These are phyloP conservation scores for Dolichopus griseipennis DNA, from an alignment of 2,888 invertebrate genomes.

Conservation along the genomic window DNA sequence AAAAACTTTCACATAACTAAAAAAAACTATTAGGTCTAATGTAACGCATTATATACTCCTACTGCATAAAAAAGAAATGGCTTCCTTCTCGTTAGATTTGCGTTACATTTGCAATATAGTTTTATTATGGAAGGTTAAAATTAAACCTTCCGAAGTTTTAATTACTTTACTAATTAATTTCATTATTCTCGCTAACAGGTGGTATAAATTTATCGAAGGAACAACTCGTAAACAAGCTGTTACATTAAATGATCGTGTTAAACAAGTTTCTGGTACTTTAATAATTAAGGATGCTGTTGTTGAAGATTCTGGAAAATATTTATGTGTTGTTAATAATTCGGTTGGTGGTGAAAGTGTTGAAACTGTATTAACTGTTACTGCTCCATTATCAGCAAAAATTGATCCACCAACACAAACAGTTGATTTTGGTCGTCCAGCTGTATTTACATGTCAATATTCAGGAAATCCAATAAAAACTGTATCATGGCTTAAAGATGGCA, in stretches of 20 bases:
- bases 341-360: conserved; percentile 90
- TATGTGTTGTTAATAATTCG: conserved; percentile 90
- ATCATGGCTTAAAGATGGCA: conserved; percentile 88
- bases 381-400: conserved; percentile 77
- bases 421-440: conserved; percentile 86
- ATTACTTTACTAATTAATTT: background rate
- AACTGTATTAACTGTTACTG: conserved; percentile 85
- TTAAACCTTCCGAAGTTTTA: background rate
- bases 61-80: too few relatives aligned
- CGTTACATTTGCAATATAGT: background rate
- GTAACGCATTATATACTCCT: background rate
- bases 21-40: background rate
- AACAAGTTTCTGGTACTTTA: conserved; percentile 87
- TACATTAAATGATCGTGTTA: conserved; percentile 77
- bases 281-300: conserved; percentile 86
- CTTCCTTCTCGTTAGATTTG: background rate
- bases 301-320: conserved; percentile 87
- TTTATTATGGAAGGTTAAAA: background rate
- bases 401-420: conserved; percentile 87
- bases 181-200: conserved; percentile 50
- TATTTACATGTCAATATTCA: conserved; percentile 82
- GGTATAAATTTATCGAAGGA: conserved; percentile 89
- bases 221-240: conserved; percentile 81
- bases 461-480: conserved; percentile 86
- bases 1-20: background rate